Base-by-base conservation (phyloP, 2,797 vertebrate species). In the Sebastes oblongus region DNA sequence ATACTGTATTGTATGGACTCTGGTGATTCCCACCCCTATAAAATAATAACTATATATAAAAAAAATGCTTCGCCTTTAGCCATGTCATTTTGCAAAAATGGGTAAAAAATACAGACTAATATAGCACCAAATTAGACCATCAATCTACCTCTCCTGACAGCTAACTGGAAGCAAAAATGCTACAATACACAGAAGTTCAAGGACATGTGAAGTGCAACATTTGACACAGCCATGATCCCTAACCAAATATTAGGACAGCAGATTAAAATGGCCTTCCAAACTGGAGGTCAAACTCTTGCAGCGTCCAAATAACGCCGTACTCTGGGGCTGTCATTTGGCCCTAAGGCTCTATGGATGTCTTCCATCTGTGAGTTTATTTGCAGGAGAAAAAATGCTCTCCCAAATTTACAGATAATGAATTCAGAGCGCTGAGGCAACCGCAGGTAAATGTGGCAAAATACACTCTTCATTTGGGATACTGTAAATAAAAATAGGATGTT, bases 391-490 rank as follows among this genome's bases (percentile, higher is more conserved):
- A 39, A 39, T 39, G 65, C 71, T 79, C 69, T 75, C 66, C 80
- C 69, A 89, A 79, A 91, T 88, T 74, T 75, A 82, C 78, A 85
- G 66, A 78, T 83, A 86, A 86, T 92, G 52, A 88, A 92, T 88
- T 90, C 76, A 81, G 83, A 86, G 70, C 83, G 87, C 80, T 84
- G 81, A 90, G 84, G 88, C 81, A 88, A 89, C 82, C 61, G 76
- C 79, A 91, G 85, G 88, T 88, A 84, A 89, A 91, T 90, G 75
- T 81, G 65, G 50, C 55, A 81, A 83, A 88, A 89, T 46, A 39
- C 50, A 79, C 24, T 78, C 54, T 42, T 77, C 29, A 72, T 84
- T 88, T 78, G 64, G 64, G 62, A 79, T 59, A 80, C 25, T 81
- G 78, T 82, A 78, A 77, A 83, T 82, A 79, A 86, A 88, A 75